A percentile compares a stretch with the other conserved stretches of the same genome.
These are phyloP conservation scores for Parazoanthus atlanticus DNA, from an alignment of 92 coral and sea anemone species.

Conservation along the genomic window DNA sequence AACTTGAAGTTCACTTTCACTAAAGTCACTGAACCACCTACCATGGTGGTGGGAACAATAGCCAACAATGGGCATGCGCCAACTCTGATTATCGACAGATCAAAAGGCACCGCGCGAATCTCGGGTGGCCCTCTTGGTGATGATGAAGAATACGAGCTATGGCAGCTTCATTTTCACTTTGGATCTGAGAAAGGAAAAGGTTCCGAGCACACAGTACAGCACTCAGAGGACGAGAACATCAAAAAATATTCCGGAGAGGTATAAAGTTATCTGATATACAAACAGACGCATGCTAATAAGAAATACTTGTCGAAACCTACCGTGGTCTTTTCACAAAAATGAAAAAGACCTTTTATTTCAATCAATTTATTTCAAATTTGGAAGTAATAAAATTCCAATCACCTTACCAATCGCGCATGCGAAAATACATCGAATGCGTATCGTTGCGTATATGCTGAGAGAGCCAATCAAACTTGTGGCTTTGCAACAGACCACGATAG, in stretches of 20 bases:
- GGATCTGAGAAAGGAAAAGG: conserved; percentile 33
- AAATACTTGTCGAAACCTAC: too few species aligned
- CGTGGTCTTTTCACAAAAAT: too few species aligned
- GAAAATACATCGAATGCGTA: too few species aligned
- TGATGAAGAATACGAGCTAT: background rate
- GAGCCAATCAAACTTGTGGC: too few species aligned
- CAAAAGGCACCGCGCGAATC: conserved; percentile 14
- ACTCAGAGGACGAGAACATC: background rate
- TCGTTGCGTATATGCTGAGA: too few species aligned
- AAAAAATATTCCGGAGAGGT: conserved; percentile 37
- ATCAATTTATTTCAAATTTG: too few species aligned
- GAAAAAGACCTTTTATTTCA: too few species aligned
- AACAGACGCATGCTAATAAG: too few species aligned
- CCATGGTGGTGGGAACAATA: background rate
- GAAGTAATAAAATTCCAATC: too few species aligned
- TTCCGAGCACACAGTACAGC: conserved; percentile 45
- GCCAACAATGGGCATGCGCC: conserved; percentile 53
- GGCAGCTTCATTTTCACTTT: conserved; percentile 55
- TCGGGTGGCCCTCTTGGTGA: conserved; percentile 41
- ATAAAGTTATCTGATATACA: background rate
- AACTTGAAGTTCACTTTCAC: conserved; percentile 24
- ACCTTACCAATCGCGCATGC: too few species aligned
- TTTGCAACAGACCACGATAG: too few species aligned
- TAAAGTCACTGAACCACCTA: background rate
- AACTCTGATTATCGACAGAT: background rate